Conservation (phyloP, 64 coral and sea anemone species). For the Catalaphyllia jardinei region DNA sequence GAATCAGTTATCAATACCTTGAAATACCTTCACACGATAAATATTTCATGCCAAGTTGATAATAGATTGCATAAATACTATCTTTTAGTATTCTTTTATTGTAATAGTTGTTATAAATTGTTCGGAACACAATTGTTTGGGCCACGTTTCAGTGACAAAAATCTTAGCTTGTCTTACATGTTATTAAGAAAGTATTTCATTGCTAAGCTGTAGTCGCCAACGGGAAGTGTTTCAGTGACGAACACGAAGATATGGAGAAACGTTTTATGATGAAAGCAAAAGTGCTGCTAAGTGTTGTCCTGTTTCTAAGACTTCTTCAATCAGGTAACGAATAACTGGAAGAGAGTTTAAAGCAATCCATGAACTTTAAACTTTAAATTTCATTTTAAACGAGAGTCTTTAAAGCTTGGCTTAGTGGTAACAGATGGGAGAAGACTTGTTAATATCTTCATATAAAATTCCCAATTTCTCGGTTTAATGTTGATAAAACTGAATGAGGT, state of each 20-base stretch:
- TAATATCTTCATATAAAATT: too few species aligned
- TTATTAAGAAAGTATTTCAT: neutral
- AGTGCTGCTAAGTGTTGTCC: neutral
- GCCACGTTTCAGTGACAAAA: neutral
- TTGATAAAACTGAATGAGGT: too few species aligned
- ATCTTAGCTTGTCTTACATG: neutral
- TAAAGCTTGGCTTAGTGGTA: too few species aligned
- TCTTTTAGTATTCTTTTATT: neutral
- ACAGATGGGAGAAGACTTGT: too few species aligned
- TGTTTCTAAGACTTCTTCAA: neutral
- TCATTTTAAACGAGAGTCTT: neutral
- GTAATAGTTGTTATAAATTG: neutral
- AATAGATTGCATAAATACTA: neutral
- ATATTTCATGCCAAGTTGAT: neutral
- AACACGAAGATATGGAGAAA: neutral
- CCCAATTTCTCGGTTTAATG: too few species aligned
- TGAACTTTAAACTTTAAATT: neutral
- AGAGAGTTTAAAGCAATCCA: neutral
- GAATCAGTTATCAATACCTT: neutral
- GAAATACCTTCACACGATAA: neutral
- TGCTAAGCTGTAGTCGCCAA: neutral
- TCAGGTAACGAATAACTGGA: neutral
- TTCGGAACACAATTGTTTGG: neutral
- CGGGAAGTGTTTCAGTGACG: neutral
- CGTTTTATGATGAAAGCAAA: neutral